Evolutionary conservation across 2,113 vertebrate species (phyloP).

Genomic region (Oncorhynchus gorbuscha): DNA sequence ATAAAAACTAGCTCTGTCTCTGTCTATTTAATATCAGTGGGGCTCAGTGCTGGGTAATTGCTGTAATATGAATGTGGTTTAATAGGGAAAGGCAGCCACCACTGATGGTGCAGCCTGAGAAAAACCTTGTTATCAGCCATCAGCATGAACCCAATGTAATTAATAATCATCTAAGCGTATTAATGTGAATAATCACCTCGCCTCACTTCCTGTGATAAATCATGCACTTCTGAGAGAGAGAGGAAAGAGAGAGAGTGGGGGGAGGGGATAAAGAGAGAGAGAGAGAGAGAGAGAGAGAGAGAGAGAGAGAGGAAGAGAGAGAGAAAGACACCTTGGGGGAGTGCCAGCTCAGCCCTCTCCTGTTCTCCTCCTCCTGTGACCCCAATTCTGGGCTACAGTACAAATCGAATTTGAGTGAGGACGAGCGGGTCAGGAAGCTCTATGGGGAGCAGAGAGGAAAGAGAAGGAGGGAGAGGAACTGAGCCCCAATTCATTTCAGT

Average conservation of each 20-base stretch:
- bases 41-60: neutral
- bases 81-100: neutral
- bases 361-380: neutral
- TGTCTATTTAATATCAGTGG: neutral
- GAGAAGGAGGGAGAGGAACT: neutral
- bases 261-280: neutral
- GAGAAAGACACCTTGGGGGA: conserved; percentile 4
- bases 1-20: neutral
- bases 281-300: neutral
- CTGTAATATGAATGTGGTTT: neutral
- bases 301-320: conserved; percentile 1
- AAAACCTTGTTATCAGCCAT: neutral
- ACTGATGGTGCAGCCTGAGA: neutral
- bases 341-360: neutral
- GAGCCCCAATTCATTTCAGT: neutral
- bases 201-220: neutral
- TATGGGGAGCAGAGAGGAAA: neutral
- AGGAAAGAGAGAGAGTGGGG: neutral
- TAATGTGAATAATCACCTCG: neutral
- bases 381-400: conserved; percentile 7
- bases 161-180: neutral
- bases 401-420: conserved; percentile 1
- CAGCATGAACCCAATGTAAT: neutral
- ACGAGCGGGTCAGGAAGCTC: neutral
- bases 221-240: neutral